phyloP scores from a whole-genome alignment of 2,113 vertebrate genomes.

The Phylloscopus trochilus region DNA sequence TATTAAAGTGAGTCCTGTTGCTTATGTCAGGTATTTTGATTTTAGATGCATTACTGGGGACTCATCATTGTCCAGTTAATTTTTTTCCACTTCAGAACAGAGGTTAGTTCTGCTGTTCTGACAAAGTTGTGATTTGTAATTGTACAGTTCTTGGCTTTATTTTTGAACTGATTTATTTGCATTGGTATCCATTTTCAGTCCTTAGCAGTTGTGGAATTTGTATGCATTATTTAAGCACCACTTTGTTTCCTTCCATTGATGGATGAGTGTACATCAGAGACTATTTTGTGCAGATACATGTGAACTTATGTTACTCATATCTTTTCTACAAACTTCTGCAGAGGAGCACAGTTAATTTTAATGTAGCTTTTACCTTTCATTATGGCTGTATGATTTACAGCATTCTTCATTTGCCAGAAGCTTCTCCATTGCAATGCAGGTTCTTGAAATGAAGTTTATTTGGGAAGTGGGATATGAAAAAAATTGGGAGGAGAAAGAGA shows the following conservation, averaged over 20 bases:
- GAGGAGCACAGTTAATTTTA: not conserved
- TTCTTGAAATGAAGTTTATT: not conserved
- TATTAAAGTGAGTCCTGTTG: not conserved
- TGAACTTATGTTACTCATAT: not conserved
- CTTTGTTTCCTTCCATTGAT: not conserved
- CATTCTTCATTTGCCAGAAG: not conserved
- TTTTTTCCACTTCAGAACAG: not conserved
- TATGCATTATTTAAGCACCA: not conserved
- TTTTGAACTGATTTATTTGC: not conserved
- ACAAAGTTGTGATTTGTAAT: not conserved
- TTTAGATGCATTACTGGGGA: not conserved
- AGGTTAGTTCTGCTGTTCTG: not conserved
- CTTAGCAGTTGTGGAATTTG: not conserved
- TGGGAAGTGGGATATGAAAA: not conserved
- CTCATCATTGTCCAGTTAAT: not conserved
- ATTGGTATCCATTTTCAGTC: not conserved
- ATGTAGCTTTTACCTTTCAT: not conserved
- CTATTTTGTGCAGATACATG: not conserved
- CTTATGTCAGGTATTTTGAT: not conserved
- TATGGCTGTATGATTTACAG: not conserved
- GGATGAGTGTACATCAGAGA: not conserved
- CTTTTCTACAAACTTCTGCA: not conserved
- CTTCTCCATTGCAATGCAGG: not conserved
- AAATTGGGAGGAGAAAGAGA: not conserved
- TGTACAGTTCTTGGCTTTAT: not conserved